A percentile compares a stretch with the other conserved stretches of the same genome.
Conservation (phyloP, 2,113 vertebrate genomes). For the Columbina picui region DNA sequence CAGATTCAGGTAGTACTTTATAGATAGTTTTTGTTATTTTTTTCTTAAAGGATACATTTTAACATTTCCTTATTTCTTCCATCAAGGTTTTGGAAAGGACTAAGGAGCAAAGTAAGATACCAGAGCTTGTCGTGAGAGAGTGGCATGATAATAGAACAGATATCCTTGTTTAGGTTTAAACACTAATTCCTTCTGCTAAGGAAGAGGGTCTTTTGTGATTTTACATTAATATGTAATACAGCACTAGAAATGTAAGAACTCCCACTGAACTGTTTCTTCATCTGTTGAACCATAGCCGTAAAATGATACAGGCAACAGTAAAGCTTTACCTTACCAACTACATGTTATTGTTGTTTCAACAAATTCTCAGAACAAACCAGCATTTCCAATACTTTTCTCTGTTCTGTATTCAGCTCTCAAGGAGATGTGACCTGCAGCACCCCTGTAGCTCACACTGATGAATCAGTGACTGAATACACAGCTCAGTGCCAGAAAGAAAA, state of each 20-base stretch:
- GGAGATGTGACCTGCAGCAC: slow-evolving; percentile 60
- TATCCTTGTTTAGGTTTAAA: background rate
- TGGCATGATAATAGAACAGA: background rate
- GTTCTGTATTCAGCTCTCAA: slow-evolving; percentile 5
- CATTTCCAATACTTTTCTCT: background rate
- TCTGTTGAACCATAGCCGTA: background rate
- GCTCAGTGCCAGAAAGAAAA: slow-evolving; percentile 57
- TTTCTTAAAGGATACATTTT: background rate
- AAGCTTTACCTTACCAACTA: background rate
- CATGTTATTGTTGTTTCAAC: background rate
- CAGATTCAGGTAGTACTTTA: background rate
- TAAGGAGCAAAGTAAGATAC: background rate
- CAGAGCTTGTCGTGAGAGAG: background rate
- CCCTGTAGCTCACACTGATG: background rate
- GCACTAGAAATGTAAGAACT: background rate
- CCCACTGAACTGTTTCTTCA: background rate
- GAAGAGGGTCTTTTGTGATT: background rate
- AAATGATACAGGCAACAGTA: background rate
- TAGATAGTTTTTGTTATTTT: background rate
- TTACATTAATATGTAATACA: background rate
- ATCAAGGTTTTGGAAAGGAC: background rate
- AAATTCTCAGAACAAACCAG: background rate
- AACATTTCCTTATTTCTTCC: background rate
- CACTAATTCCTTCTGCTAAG: background rate
- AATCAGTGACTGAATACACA: slow-evolving; percentile 1